Evolutionary conservation across 2,113 vertebrate species (phyloP).

Genomic region (Montifringilla adamsi): DNA sequence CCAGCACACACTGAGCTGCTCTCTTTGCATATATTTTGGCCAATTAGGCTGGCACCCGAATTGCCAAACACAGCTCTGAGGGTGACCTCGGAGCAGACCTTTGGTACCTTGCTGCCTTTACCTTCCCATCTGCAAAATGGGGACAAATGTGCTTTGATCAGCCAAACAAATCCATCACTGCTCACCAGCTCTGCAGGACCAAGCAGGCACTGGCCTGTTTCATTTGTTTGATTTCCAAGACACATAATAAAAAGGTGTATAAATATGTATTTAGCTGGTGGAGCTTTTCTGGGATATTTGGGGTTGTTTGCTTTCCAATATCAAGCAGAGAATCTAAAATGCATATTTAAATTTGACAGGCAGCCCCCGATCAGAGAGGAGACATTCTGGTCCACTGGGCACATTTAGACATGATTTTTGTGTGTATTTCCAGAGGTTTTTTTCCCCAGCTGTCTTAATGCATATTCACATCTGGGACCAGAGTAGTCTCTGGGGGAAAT

Average conservation of each 20-base stretch:
- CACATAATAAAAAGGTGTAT: conserved; percentile 16
- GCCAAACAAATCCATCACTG: not conserved
- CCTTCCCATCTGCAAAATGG: not conserved
- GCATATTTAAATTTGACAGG: conserved; percentile 72
- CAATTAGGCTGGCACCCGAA: not conserved
- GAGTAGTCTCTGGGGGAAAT: conserved; percentile 36
- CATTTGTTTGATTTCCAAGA: conserved; percentile 7
- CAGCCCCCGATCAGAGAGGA: conserved; percentile 40
- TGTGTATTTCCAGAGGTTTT: not conserved
- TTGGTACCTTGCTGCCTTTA: not conserved
- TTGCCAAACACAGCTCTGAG: not conserved
- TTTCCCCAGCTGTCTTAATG: conserved; percentile 54
- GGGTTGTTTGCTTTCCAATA: conserved; percentile 48
- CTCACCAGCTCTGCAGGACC: not conserved
- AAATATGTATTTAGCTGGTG: conserved; percentile 65
- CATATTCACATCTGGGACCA: conserved; percentile 57
- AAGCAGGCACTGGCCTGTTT: not conserved
- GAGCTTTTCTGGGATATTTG: conserved; percentile 56
- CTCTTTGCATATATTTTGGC: not conserved
- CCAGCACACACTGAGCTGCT: not conserved
- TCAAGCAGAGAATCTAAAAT: conserved; percentile 61
- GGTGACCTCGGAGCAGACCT: not conserved
- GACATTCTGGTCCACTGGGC: conserved; percentile 60
- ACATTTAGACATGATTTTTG: conserved; percentile 51
- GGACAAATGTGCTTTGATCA: not conserved